Percentiles rank a stretch among this genome's conserved stretches.
phyloP scores from a whole-genome alignment of 1,140 invertebrate genomes.

The Paraescarpia echinospica region DNA sequence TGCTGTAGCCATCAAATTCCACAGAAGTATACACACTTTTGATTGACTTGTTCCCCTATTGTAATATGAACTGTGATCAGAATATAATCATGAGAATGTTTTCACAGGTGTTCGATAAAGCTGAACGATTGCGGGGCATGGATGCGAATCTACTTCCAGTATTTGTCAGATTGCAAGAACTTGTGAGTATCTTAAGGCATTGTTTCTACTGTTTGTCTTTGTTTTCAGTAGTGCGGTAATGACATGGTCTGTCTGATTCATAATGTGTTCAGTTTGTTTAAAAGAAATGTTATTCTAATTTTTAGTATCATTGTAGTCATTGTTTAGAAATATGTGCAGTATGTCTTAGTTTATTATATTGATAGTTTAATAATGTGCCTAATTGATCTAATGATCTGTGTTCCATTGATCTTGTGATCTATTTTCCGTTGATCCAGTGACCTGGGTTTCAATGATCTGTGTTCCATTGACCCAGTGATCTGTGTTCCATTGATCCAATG shows the following conservation, averaged over 20 bases:
- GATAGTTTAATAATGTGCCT: no score
- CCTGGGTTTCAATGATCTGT: not conserved
- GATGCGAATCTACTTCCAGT: slow-evolving; percentile 71
- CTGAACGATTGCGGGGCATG: slow-evolving; percentile 74
- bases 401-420: not conserved
- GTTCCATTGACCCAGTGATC: not conserved
- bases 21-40: no score
- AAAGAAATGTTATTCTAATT: no score
- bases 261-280: no score
- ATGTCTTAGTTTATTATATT: no score
- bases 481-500: not conserved
- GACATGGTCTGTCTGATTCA: no score
- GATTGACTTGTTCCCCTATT: no score
- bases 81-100: slow-evolving; percentile 11
- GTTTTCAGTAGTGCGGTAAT: slow-evolving; percentile 36
- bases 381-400: not conserved
- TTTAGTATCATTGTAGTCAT: no score
- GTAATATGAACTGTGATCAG: no score
- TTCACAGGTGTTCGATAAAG: slow-evolving; percentile 72
- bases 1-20: no score
- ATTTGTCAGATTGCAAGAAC: slow-evolving; percentile 73
- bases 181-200: slow-evolving; percentile 57
- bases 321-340: no score
- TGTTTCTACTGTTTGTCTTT: not conserved
- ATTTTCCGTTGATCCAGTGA: not conserved